These are phyloP conservation scores for Intellagama lesueurii DNA, from an alignment of 2,797 vertebrate species.

Conservation along the genomic window DNA sequence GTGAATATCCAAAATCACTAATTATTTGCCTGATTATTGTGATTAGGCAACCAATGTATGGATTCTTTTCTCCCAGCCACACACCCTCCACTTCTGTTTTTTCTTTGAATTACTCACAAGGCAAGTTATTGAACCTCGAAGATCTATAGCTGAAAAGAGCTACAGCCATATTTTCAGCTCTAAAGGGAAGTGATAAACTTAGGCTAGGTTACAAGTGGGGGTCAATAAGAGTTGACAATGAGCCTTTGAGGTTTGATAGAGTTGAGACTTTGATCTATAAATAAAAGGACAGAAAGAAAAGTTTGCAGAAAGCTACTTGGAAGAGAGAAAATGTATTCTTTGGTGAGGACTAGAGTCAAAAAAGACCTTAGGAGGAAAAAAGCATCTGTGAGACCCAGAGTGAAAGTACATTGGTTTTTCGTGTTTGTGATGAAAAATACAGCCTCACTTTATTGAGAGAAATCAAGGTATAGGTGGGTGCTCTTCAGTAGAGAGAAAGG, in stretches of 20 bases:
- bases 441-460: fast-evolving
- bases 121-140: slow-evolving; percentile 7
- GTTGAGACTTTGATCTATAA: slow-evolving; percentile 52
- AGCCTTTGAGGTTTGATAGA: slow-evolving; percentile 46
- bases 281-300: slow-evolving; percentile 44
- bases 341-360: slow-evolving; percentile 23
- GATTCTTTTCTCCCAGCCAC: neutral
- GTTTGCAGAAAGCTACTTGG: slow-evolving; percentile 48
- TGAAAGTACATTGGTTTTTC: slow-evolving; percentile 30
- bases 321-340: slow-evolving; percentile 38
- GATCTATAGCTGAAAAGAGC: neutral
- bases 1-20: neutral
- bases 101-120: slow-evolving; percentile 29
- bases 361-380: slow-evolving; percentile 2
- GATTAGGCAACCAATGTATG: neutral
- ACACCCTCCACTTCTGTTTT: neutral
- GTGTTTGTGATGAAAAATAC: slow-evolving; percentile 21
- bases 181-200: slow-evolving; percentile 32
- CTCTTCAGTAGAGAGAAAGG: neutral
- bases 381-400: neutral
- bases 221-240: slow-evolving; percentile 24
- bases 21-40: slow-evolving; percentile 8
- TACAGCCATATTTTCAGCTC: neutral
- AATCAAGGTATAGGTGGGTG: neutral
- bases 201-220: slow-evolving; percentile 35